Conservation (phyloP, 1,140 invertebrate species). For the Mycetomoellerius zeteki region DNA sequence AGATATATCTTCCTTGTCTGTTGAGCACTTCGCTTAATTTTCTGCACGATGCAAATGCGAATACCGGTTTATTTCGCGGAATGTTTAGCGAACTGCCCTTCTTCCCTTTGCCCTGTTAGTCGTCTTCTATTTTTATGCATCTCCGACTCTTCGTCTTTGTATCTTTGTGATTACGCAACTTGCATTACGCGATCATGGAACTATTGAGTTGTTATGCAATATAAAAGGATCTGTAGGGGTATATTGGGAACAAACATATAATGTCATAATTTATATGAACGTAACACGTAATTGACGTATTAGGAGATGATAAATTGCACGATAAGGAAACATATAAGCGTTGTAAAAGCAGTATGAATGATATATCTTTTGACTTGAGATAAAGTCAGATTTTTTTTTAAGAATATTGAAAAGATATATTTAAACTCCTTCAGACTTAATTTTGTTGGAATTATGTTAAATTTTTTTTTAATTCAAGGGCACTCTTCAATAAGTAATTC, state of each 20-base stretch:
- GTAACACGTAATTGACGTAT: conserved; percentile 6
- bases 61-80: conserved; percentile 23
- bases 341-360: not conserved
- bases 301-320: not conserved
- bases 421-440: no score
- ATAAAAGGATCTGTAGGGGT: not conserved
- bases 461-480: no score
- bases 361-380: not conserved
- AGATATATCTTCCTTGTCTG: conserved; percentile 33
- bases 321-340: not conserved
- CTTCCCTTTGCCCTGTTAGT: not conserved
- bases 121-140: conserved; percentile 45
- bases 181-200: not conserved
- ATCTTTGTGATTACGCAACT: conserved; percentile 30
- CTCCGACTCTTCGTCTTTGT: conserved; percentile 25
- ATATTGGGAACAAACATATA: not conserved
- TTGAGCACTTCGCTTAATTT: conserved; percentile 42
- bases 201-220: conserved; percentile 10
- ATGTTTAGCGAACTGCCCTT: conserved; percentile 48
- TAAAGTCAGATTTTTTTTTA: not conserved
- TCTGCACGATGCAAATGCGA: conserved; percentile 31
- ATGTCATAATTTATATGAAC: conserved; percentile 15
- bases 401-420: not conserved
- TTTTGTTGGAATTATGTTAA: no score
- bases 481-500: no score